These are phyloP conservation scores for Notarius quadriscutis DNA, from an alignment of 2,113 vertebrate species.

Conservation along the genomic window DNA sequence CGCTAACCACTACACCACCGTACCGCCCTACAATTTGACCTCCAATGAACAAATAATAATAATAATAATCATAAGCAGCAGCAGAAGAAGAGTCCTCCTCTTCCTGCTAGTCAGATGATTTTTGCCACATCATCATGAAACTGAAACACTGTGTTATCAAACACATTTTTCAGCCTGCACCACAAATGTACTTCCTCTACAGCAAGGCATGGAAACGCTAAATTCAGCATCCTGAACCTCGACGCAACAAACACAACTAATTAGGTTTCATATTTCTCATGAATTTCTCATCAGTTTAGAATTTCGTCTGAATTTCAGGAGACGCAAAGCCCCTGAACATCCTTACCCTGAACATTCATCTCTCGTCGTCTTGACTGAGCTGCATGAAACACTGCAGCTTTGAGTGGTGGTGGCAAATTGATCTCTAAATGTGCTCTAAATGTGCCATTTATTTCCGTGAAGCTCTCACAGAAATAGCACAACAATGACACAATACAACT, in stretches of 20 bases:
- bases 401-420: not conserved
- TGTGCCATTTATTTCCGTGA: not conserved
- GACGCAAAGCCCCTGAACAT: not conserved
- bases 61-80: not conserved
- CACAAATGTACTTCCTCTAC: not conserved
- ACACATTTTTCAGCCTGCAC: not conserved
- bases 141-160: not conserved
- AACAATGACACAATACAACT: not conserved
- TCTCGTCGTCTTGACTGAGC: not conserved
- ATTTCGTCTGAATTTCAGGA: not conserved
- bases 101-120: not conserved
- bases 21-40: not conserved
- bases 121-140: not conserved
- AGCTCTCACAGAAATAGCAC: not conserved
- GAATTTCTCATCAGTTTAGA: not conserved
- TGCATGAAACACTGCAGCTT: not conserved
- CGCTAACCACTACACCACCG: no score
- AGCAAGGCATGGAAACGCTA: not conserved
- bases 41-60: not conserved
- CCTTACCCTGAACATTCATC: not conserved
- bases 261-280: not conserved
- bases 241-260: not conserved
- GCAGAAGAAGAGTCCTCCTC: not conserved
- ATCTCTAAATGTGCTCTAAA: not conserved
- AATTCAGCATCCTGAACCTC: not conserved